Evolutionary conservation across 2,888 invertebrate genomes (phyloP), one percentile per base, ranked within the genome.

Genomic region (Caprella mutica): DNA sequence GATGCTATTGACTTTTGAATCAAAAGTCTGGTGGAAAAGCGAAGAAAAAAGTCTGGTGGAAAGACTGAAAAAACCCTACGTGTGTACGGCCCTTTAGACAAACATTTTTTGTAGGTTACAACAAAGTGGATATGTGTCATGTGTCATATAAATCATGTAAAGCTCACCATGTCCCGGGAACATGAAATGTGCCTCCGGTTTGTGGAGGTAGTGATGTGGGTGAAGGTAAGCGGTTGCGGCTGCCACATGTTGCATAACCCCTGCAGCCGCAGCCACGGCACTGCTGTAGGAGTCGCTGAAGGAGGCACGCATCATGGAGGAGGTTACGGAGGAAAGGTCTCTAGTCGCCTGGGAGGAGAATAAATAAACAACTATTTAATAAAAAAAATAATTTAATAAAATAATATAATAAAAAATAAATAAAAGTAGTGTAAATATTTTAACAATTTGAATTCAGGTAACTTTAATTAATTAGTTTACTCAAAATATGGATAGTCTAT

Each of bases 141-240:
- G n/a, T n/a, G n/a, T n/a, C n/a, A n/a, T n/a, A n/a, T 35, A n/a
- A 35, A 2, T 35, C 82, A 80, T 50, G 83, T 70, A 72, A 84
- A 39, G 62, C 65, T 66, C 66, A 71, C 71, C 71, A 59, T 70
- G 69, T 3, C 69, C 61, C 9, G 71, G 67, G 23, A 62, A 62
- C 12, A 62, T 42, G 52, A 62, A 71, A 67, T 65, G 66, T 19
- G 66, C 59, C 67, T 60, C 67, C 42, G 69, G 63, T 62, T 70
- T 69, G 58, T 70, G 70, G 9, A 70, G 66, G 59, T 70, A 69
- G 81, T 78, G 65, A 84, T 80, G 33, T 82, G 69, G 69, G 29
- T 69, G 68, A 27, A 70, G 65, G 61, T 69, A 69, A 27, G 69
- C 68, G 3, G 69, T 68, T 52, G 69, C 66, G 27, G 69, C 69